Evolutionary conservation across 2,888 invertebrate species (phyloP).

Genomic region (Chymomyza caudatula): DNA sequence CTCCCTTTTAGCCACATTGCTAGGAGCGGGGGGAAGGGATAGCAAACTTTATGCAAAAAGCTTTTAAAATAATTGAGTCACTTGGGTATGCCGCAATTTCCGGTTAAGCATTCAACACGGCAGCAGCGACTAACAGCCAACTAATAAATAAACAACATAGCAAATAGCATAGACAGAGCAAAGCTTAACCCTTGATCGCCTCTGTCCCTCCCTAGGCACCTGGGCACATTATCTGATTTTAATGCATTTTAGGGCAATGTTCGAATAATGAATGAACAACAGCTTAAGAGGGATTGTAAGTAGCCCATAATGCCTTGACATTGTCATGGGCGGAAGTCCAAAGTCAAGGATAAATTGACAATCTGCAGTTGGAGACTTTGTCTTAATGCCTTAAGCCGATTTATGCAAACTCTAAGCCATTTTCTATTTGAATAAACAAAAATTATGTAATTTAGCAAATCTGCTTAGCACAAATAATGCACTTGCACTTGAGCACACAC

Average conservation of each 20-base stretch:
- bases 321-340: slow-evolving; percentile 44
- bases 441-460: slow-evolving; percentile 31
- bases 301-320: slow-evolving; percentile 46
- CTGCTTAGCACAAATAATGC: slow-evolving; percentile 26
- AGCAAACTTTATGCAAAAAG: slow-evolving; percentile 61
- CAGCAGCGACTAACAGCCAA: slow-evolving; percentile 7
- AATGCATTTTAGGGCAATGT: slow-evolving; percentile 44
- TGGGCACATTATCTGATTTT: slow-evolving; percentile 55
- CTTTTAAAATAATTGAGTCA: slow-evolving; percentile 75
- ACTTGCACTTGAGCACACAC: slow-evolving; percentile 3
- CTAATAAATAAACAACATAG: background rate
- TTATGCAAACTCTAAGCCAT: slow-evolving; percentile 40
- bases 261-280: background rate
- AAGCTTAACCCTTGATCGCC: background rate
- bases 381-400: slow-evolving; percentile 61
- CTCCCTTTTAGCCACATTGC: slow-evolving; percentile 4
- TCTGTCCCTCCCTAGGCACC: slow-evolving; percentile 23
- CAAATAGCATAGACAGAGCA: background rate
- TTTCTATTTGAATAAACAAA: slow-evolving; percentile 31
- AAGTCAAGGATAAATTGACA: slow-evolving; percentile 18
- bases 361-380: background rate
- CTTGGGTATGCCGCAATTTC: slow-evolving; percentile 69
- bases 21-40: background rate
- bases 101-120: slow-evolving; percentile 45
- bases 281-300: slow-evolving; percentile 10